Conservation (phyloP, 2,888 invertebrate genomes). For the Mesorhabditis spiculigera region DNA sequence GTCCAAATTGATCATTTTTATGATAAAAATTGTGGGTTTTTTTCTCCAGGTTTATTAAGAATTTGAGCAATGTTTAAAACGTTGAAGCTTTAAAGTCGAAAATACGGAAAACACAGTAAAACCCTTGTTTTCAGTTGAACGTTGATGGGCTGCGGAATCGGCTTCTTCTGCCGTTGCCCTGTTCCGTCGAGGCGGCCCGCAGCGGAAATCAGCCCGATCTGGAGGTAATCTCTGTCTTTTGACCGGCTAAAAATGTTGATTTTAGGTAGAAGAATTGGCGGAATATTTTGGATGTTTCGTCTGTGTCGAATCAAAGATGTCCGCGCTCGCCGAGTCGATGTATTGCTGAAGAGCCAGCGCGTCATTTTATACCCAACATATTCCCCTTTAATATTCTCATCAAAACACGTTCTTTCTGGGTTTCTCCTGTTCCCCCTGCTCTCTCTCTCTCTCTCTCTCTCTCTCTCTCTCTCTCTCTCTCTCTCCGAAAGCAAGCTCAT, state of each 20-base stretch:
- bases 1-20: no score
- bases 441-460: no score
- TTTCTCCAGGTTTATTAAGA: neutral
- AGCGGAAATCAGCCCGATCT: neutral
- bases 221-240: neutral
- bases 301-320: slow-evolving; percentile 43
- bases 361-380: no score
- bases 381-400: no score
- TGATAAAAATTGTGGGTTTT: no score
- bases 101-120: no score
- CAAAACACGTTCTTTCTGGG: no score
- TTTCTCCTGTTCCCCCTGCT: no score
- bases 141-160: neutral
- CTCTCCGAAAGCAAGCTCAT: no score
- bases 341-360: slow-evolving; percentile 27
- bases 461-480: no score
- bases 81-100: neutral
- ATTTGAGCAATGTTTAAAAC: neutral
- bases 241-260: neutral
- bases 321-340: slow-evolving; percentile 46
- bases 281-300: slow-evolving; percentile 48
- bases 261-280: slow-evolving; percentile 40
- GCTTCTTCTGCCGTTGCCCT: neutral
- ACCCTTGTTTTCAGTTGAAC: no score
- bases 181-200: slow-evolving; percentile 5